Evolutionary conservation across 2,888 invertebrate species (phyloP), one percentile per base, ranked within the genome.

Genomic region (Sclerodermus sp.): DNA sequence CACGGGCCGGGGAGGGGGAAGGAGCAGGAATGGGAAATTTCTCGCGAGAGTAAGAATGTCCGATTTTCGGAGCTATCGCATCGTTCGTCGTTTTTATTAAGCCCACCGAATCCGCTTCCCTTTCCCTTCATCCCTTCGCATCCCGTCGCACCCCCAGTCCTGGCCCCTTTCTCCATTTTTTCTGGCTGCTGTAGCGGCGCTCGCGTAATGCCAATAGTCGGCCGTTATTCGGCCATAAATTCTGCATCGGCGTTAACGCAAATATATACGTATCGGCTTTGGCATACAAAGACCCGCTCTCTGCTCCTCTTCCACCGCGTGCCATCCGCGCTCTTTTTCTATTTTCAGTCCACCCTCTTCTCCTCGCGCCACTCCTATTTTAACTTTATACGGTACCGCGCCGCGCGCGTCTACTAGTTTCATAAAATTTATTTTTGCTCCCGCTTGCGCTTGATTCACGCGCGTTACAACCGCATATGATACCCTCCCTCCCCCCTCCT

Each of bases 151-250:
- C n/a, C n/a, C n/a, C n/a, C n/a, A n/a, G 45, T 36, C 29, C 30
- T 14, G 37, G 47, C 42, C 39, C 23, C 31, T 42, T 45, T 46
- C 29, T 42, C 42, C 42, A 14, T 31, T 49, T 29, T 23, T 38
- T 45, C 47, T 44, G 18, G 42, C 36, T 18, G 34, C 29, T 40
- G 13, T 31, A 31, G 54, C 34, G 10, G 44, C 41, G 53, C 52
- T 45, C 54, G 52, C 53, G 49, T 45, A 57, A 49, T 51, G 42
- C 64, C 61, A 63, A 63, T 64, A 57, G 56, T 49, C 45, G 58
- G 55, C 57, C 58, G 64, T 70, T 68, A 67, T 69, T 62, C 64
- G 52, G 53, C 62, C 62, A 67, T 68, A 70, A 65, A 70, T 68
- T 65, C 56, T 49, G 58, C 62, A 62, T 63, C 60, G 60, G 55